A percentile compares a stretch with the other conserved stretches of the same genome.
These are phyloP conservation scores for Pyrocoelia pectoralis DNA, from an alignment of 2,888 invertebrate genomes.

Conservation along the genomic window DNA sequence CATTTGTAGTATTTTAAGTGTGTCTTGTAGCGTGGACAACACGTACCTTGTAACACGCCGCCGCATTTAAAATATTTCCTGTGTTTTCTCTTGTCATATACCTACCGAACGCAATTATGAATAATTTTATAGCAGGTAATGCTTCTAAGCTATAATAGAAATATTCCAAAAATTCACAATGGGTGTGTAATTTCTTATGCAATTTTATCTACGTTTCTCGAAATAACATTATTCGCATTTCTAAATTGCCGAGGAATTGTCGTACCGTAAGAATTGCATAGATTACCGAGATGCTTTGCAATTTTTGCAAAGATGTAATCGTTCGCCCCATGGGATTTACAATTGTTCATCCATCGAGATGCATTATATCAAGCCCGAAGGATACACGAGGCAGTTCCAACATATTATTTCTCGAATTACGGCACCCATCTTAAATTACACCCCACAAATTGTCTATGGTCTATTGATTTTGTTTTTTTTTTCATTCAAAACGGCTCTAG, in stretches of 20 bases:
- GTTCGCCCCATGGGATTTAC: conserved; percentile 21
- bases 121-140: no score
- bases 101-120: no score
- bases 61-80: no score
- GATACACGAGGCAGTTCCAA: conserved; percentile 35
- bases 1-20: no score
- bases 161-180: no score
- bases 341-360: conserved; percentile 25
- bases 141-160: no score
- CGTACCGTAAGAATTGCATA: background rate
- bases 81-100: no score
- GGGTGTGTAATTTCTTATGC: no score
- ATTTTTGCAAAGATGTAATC: conserved; percentile 27
- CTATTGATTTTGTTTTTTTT: background rate
- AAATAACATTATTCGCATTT: background rate
- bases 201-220: no score
- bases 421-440: conserved; percentile 35
- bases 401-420: conserved; percentile 37
- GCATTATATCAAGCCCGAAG: conserved; percentile 32
- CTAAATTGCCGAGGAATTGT: background rate
- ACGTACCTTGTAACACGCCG: no score
- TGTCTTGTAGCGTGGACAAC: no score
- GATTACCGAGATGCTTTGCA: conserved; percentile 1
- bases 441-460: conserved; percentile 15
- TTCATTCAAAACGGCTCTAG: background rate